Evolutionary conservation across 2,113 vertebrate genomes (phyloP), one percentile per base, ranked within the genome.

Genomic region (Rana temporaria): DNA sequence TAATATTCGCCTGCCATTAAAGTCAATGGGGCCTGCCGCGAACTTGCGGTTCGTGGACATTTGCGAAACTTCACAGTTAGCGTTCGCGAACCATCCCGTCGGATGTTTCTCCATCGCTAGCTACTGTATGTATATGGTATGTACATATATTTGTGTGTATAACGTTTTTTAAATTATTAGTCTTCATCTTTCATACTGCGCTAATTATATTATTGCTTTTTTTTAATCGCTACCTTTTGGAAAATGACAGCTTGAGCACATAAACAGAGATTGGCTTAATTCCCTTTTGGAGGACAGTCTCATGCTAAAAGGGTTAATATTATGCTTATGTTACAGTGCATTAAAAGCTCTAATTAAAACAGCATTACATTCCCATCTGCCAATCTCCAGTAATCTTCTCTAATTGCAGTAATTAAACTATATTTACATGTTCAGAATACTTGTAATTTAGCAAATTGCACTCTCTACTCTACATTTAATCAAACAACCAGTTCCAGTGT

Each of bases 371-470:
- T 97, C 96, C 97, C 97, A 98, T 98, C 97, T 98, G 98, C 97
- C 98, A 99, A 98, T 99, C 97, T 99, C 94, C 96, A 96, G 95
- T 98, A 98, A 99, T 99, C 96, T 97, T 96, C 97, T 97, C 97
- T 98, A 98, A 98, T 98, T 98, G 96, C 96, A 95, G 96, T 98
- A 98, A 99, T 99, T 99, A 98, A 98, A 98, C 96, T 98, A 98
- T 99, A 98, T 99, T 99, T 99, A 98, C 96, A 98, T 98, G 97
- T 97, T 97, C 97, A 98, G 96, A 99, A 98, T 99, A 98, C 96
- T 98, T 98, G 97, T 98, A 98, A 99, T 99, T 99, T 99, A 98
- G 96, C 95, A 98, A 98, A 99, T 99, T 99, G 96, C 96, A 96
- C 96, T 97, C 96, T 96, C 95, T 96, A 94, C 95, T 97, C 95